Percentiles rank a stretch among this genome's conserved stretches.
These are phyloP conservation scores for Calliopsis andreniformis DNA, from an alignment of 1,140 invertebrate genomes.

Conservation along the genomic window DNA sequence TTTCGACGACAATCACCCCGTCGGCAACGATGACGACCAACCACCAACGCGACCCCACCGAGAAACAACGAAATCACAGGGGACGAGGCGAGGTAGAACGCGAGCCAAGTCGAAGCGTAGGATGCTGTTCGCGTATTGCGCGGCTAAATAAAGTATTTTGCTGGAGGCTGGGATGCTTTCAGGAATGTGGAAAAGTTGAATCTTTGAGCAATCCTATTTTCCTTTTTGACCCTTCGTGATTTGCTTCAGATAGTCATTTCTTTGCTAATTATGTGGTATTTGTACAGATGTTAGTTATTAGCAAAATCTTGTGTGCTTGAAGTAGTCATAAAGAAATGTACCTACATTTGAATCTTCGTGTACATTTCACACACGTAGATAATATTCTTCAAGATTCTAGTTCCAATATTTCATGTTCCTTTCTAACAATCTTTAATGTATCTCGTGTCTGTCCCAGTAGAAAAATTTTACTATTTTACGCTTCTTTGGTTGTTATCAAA, in stretches of 20 bases:
- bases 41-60: background rate
- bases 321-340: too few species aligned
- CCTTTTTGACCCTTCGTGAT: background rate
- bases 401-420: too few species aligned
- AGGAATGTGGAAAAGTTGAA: background rate
- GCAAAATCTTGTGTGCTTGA: too few species aligned
- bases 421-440: too few species aligned
- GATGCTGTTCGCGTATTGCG: background rate
- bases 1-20: constrained; percentile 12
- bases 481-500: too few species aligned
- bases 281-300: too few species aligned
- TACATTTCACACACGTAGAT: too few species aligned
- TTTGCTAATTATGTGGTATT: too few species aligned
- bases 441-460: too few species aligned
- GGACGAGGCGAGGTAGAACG: constrained; percentile 5
- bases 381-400: too few species aligned
- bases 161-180: background rate
- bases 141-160: background rate
- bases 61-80: constrained; percentile 41
- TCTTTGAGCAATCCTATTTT: background rate
- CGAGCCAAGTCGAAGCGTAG: constrained; percentile 3
- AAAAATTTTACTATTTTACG: too few species aligned
- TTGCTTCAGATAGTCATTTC: constrained; percentile 6
- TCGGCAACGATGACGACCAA: background rate
- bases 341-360: too few species aligned